Conservation (phyloP, 1,140 invertebrate species). For the Leguminivora glycinivorella region DNA sequence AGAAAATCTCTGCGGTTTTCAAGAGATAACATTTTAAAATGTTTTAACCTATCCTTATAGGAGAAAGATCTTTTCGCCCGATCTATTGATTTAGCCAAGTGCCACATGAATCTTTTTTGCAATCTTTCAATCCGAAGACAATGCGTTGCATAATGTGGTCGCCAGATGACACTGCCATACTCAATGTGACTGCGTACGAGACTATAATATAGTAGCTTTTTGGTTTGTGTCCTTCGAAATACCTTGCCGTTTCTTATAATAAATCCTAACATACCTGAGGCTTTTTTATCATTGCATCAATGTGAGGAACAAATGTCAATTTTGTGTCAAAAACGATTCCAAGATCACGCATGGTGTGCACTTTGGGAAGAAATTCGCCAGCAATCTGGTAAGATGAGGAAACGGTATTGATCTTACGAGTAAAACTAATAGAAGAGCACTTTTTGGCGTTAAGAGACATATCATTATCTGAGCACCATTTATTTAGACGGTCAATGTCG, state of each 20-base stretch:
- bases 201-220: no score
- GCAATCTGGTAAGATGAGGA: not conserved
- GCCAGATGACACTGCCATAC: no score
- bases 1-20: no score
- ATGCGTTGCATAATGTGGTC: no score
- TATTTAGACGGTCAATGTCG: not conserved
- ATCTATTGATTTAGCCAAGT: conserved; percentile 1
- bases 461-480: not conserved
- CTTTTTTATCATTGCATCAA: conserved; percentile 11
- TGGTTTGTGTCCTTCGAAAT: no score
- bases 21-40: no score
- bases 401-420: conserved; percentile 4
- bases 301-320: conserved; percentile 25
- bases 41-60: no score
- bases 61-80: not conserved
- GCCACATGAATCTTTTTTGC: conserved; percentile 29
- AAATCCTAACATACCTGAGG: conserved; percentile 9
- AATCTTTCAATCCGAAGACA: conserved; percentile 32
- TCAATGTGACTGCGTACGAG: no score
- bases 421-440: conserved; percentile 24
- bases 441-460: conserved; percentile 5
- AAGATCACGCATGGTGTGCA: not conserved
- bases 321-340: not conserved
- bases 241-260: conserved; percentile 23
- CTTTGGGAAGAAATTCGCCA: not conserved